Percentiles rank a stretch among this genome's conserved stretches.
phyloP scores from a whole-genome alignment of 2,113 vertebrate genomes.

The Elaphurus davidianus region DNA sequence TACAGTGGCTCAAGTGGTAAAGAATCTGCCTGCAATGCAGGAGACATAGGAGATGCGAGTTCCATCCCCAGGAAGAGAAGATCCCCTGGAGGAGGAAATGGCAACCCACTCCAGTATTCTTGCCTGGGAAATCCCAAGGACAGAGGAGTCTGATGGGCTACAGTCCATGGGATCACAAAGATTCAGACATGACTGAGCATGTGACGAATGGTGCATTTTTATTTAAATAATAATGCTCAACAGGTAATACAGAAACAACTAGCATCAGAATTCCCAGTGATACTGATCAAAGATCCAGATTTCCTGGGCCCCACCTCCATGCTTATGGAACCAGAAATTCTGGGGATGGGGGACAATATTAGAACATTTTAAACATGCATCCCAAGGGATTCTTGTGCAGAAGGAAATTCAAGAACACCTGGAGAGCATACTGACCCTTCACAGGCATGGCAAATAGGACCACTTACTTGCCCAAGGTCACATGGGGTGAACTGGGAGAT shows the following conservation, averaged over 20 bases:
- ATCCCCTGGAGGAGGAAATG: background rate
- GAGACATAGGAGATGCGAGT: background rate
- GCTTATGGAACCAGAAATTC: background rate
- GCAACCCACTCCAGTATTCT: background rate
- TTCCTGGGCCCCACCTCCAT: background rate
- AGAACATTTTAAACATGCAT: no score
- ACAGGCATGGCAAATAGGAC: fast-evolving
- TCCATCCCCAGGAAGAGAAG: background rate
- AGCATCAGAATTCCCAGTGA: background rate
- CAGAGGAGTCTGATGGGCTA: background rate
- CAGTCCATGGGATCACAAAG: background rate
- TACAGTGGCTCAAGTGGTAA: background rate
- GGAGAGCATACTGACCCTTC: background rate
- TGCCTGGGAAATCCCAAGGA: background rate
- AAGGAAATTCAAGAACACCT: background rate
- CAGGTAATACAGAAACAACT: background rate
- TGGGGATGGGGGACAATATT: background rate
- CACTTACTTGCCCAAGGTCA: no score
- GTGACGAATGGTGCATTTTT: background rate
- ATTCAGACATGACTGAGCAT: background rate
- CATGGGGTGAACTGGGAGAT: background rate
- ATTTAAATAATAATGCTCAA: background rate
- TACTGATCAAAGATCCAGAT: no score
- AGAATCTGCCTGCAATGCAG: background rate
- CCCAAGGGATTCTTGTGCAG: background rate